A percentile compares a stretch with the other conserved stretches of the same genome.
Conservation (phyloP, 2,888 invertebrate genomes). For the Podotricha telesiphe region DNA sequence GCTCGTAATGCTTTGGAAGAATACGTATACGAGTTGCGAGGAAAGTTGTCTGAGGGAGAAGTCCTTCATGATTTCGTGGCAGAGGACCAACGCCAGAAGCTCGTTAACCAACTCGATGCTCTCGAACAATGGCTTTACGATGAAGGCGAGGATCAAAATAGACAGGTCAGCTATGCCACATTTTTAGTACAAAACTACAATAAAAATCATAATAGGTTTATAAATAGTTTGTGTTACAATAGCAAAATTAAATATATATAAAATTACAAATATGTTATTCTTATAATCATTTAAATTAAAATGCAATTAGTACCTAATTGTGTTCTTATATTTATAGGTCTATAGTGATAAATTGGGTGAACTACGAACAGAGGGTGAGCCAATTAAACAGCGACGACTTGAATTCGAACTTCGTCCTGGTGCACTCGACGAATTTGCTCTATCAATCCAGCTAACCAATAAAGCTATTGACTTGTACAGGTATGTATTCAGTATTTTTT, state of each 20-base stretch:
- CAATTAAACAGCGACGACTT: constrained; percentile 91
- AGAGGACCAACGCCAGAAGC: constrained; percentile 86
- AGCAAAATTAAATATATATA: too few relatives aligned
- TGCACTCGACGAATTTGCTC: constrained; percentile 91
- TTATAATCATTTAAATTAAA: not conserved
- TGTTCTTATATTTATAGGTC: constrained; percentile 59
- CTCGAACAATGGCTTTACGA: constrained; percentile 99
- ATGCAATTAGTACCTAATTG: not conserved
- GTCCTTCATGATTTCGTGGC: constrained; percentile 89
- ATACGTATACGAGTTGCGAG: constrained; percentile 98
- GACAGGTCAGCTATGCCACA: constrained; percentile 72
- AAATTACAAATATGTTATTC: too few relatives aligned
- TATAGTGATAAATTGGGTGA: constrained; percentile 86
- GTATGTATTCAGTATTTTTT: too few relatives aligned
- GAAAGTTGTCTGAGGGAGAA: constrained; percentile 91
- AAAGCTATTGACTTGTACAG: constrained; percentile 90
- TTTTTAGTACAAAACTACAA: too few relatives aligned
- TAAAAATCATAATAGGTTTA: too few relatives aligned
- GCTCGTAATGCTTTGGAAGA: constrained; percentile 98
- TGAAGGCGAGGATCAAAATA: constrained; percentile 94
- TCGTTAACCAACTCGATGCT: constrained; percentile 88
- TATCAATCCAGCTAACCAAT: constrained; percentile 90
- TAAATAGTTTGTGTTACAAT: too few relatives aligned
- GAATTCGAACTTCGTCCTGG: constrained; percentile 92
- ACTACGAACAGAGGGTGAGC: constrained; percentile 91